Evolutionary conservation across 2,797 vertebrate species (phyloP), one percentile per base, ranked within the genome.

Genomic region (Echeneis naucrates): DNA sequence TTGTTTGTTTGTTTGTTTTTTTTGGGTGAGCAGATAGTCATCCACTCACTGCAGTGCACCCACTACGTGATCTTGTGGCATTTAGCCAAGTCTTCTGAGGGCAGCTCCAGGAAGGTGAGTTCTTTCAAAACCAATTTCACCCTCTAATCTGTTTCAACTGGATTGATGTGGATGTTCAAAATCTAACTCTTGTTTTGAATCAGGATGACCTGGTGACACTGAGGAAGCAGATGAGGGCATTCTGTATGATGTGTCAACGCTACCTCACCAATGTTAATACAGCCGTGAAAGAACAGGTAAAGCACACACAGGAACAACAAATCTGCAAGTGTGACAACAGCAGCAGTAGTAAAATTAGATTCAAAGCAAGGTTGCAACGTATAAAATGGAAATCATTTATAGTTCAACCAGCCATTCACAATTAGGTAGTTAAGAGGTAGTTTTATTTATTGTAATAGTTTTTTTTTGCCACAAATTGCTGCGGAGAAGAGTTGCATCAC

Each of bases 31-130:
- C 93, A 99, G 98, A 99, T 99, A 78, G 98, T 99, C 87, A 97
- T 98, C 92, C 98, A 99, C 35, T 98, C 98, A 57, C 93, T 99
- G 92, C 98, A 99, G 89, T 99, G 98, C 92, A 98, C 98, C 86
- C 98, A 99, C 93, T 99, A 99, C 78, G 96, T 99, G 77, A 99
- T 99, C 86, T 95, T 99, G 80, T 99, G 98, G 98, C 95, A 98
- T 84, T 94, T 99, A 87, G 98, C 97, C 78, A 99, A 99, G 88
- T 91, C 97, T 65, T 97, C 97, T 8, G 98, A 99, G 85, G 97
- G 98, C 88, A 96, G 95, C 86, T 97, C 96, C 73, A 95, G 95
- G 89, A 99, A 99, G 96, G 98, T 99, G 82, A 85, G 69, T 1
- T 30, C 42, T 5, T 24, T 45, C 58, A n/a, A 17, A 32, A 23